phyloP scores from a whole-genome alignment of 2,888 invertebrate genomes.

The Agriopis leucophaearia region DNA sequence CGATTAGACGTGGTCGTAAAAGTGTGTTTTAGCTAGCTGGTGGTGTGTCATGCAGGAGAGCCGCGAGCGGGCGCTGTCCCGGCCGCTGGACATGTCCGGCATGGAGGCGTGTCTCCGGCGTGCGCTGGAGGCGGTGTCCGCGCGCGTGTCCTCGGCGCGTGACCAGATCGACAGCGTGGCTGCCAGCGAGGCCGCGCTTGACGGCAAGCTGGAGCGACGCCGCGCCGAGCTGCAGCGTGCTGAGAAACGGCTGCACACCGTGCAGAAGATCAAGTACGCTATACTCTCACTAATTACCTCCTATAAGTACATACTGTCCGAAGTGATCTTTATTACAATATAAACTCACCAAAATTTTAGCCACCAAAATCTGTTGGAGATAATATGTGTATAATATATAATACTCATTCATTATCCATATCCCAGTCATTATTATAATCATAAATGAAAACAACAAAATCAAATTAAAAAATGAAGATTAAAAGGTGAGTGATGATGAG shows the following conservation, averaged over 20 bases:
- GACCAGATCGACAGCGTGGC: slow-evolving; percentile 94
- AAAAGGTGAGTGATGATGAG: too few relatives aligned
- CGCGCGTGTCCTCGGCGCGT: slow-evolving; percentile 90
- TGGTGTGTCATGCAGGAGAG: slow-evolving; percentile 75
- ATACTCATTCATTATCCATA: too few relatives aligned
- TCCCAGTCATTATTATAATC: too few relatives aligned
- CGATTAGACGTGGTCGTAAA: background rate
- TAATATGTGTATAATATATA: too few relatives aligned
- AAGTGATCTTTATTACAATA: too few relatives aligned
- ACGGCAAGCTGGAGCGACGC: slow-evolving; percentile 96
- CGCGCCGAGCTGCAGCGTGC: slow-evolving; percentile 96
- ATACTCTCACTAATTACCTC: background rate
- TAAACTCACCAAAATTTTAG: too few relatives aligned
- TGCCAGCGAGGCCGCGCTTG: slow-evolving; percentile 95
- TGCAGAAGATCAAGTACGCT: slow-evolving; percentile 94
- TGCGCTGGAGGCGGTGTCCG: slow-evolving; percentile 89
- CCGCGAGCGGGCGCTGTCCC: slow-evolving; percentile 92
- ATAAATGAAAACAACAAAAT: too few relatives aligned
- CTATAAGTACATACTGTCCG: too few relatives aligned
- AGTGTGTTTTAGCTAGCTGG: background rate
- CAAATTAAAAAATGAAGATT: too few relatives aligned
- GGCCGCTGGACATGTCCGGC: slow-evolving; percentile 93
- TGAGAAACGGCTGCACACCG: slow-evolving; percentile 95
- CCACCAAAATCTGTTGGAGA: too few relatives aligned
- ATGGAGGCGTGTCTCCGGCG: slow-evolving; percentile 93